Evolutionary conservation across 2,113 vertebrate genomes (phyloP).

Genomic region (Labrus mixtus): DNA sequence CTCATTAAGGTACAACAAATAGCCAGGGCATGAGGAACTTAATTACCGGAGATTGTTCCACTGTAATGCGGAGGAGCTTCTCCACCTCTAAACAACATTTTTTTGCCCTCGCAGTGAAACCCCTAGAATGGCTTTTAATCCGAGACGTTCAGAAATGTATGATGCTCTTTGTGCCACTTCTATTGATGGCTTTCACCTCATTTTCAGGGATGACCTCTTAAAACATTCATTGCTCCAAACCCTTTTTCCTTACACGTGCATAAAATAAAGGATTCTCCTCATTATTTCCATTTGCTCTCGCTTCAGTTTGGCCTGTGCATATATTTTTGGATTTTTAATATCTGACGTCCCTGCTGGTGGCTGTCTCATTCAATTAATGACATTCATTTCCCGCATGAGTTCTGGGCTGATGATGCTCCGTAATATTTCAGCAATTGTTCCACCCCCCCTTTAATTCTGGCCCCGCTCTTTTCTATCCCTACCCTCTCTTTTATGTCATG

Average conservation of each 20-base stretch:
- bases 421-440: slow-evolving; percentile 64
- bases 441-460: slow-evolving; percentile 42
- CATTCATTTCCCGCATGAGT: slow-evolving; percentile 52
- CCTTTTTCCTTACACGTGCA: slow-evolving; percentile 5
- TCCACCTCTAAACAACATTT: slow-evolving; percentile 46
- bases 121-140: slow-evolving; percentile 25
- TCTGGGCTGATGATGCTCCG: slow-evolving; percentile 52
- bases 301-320: neutral
- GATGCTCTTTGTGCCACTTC: slow-evolving; percentile 9
- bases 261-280: neutral
- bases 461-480: slow-evolving; percentile 24
- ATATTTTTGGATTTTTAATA: slow-evolving; percentile 58
- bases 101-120: slow-evolving; percentile 22
- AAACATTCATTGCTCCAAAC: slow-evolving; percentile 8
- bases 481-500: slow-evolving; percentile 64
- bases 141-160: slow-evolving; percentile 19
- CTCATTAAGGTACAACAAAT: slow-evolving; percentile 72
- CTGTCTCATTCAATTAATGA: slow-evolving; percentile 67
- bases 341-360: slow-evolving; percentile 38
- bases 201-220: slow-evolving; percentile 6
- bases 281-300: slow-evolving; percentile 9
- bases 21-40: slow-evolving; percentile 55
- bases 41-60: slow-evolving; percentile 66
- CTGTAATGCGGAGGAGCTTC: slow-evolving; percentile 25
- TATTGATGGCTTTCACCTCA: slow-evolving; percentile 18